Evolutionary conservation across 2,888 invertebrate genomes (phyloP).

Genomic region (Strigamia maritima): DNA sequence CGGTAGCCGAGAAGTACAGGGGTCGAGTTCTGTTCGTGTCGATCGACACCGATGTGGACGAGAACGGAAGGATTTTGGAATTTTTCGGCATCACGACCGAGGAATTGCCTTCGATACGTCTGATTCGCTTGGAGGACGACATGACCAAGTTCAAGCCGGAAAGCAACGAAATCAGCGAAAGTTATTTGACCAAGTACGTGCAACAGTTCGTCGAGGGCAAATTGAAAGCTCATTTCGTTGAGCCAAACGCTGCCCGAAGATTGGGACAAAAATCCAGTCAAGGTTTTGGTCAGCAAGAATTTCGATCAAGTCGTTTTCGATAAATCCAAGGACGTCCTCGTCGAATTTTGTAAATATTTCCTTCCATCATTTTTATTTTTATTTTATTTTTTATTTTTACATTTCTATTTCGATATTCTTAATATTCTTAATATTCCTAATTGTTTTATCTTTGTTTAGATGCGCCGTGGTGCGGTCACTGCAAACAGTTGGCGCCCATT

Average conservation of each 20-base stretch:
- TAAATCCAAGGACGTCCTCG: slow-evolving; percentile 83
- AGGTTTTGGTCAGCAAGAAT: slow-evolving; percentile 88
- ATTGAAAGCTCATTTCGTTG: slow-evolving; percentile 89
- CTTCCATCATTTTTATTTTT: not conserved
- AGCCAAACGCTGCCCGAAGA: slow-evolving; percentile 92
- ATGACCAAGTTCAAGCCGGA: slow-evolving; percentile 97
- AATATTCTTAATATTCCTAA: no score
- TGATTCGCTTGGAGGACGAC: slow-evolving; percentile 93
- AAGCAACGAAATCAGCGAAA: slow-evolving; percentile 66
- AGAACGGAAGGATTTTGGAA: slow-evolving; percentile 95
- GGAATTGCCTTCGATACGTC: slow-evolving; percentile 82
- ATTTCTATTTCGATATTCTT: no score
- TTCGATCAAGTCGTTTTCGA: slow-evolving; percentile 90
- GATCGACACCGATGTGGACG: slow-evolving; percentile 91
- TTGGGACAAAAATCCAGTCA: slow-evolving; percentile 94
- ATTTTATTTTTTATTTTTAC: no score
- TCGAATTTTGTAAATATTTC: slow-evolving; percentile 78
- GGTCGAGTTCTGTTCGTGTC: slow-evolving; percentile 90
- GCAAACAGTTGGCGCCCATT: slow-evolving; percentile 96
- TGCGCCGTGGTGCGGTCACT: slow-evolving; percentile 97
- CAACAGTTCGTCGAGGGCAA: slow-evolving; percentile 85
- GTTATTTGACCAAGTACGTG: slow-evolving; percentile 73
- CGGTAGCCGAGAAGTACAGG: slow-evolving; percentile 83
- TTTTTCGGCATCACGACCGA: slow-evolving; percentile 98
- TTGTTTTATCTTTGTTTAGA: no score